phyloP scores from a whole-genome alignment of 2,797 vertebrate genomes.

The Australoheros facetus region DNA sequence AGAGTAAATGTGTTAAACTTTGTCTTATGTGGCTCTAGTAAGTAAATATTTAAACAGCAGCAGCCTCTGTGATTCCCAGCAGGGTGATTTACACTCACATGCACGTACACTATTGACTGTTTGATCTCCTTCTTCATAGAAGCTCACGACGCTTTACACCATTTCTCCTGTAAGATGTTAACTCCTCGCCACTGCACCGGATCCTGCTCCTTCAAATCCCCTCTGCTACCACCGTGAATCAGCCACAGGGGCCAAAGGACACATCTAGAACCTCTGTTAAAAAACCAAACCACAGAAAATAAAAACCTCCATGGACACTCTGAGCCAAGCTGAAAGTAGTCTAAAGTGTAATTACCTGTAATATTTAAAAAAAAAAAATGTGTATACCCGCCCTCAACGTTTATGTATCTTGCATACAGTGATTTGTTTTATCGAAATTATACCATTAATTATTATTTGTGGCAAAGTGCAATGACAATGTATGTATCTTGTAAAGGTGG shows the following conservation, averaged over 20 bases:
- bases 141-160: conserved; percentile 94
- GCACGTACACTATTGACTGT: conserved; percentile 63
- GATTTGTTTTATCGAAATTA: conserved; percentile 71
- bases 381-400: conserved; percentile 69
- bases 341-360: conserved; percentile 72
- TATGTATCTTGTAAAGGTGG: conserved; percentile 86
- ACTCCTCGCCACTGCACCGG: conserved; percentile 94
- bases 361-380: conserved; percentile 38
- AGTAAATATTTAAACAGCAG: background rate
- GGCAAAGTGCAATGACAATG: conserved; percentile 96
- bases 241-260: conserved; percentile 5
- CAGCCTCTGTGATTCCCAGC: background rate
- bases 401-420: conserved; percentile 71
- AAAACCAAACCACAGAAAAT: conserved; percentile 2
- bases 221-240: conserved; percentile 88
- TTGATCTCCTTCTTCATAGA: conserved; percentile 83
- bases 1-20: background rate
- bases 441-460: conserved; percentile 82
- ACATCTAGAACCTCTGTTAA: conserved; percentile 11
- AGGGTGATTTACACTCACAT: background rate
- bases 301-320: conserved; percentile 21
- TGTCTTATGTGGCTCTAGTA: background rate
- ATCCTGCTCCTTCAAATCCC: conserved; percentile 95
- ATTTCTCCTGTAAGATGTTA: conserved; percentile 98
- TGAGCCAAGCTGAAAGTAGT: conserved; percentile 24